Evolutionary conservation across 1,140 invertebrate species (phyloP).

Genomic region (Heliconius congener): DNA sequence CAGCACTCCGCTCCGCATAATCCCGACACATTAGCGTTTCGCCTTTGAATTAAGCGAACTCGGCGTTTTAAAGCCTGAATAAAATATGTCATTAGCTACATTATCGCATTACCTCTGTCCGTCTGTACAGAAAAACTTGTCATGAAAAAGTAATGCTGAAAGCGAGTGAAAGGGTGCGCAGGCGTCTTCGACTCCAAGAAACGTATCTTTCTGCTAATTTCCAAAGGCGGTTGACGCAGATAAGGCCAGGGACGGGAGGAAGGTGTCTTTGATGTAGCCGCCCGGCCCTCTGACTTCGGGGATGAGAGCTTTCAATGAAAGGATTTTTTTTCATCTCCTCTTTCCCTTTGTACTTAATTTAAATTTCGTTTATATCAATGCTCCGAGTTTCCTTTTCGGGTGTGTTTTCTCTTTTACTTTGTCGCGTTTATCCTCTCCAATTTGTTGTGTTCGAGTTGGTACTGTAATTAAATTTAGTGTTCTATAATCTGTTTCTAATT

Average conservation of each 20-base stretch:
- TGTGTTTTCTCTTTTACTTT: constrained; percentile 81
- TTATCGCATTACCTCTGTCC: constrained; percentile 60
- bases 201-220: constrained; percentile 76
- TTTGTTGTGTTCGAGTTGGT: constrained; percentile 78
- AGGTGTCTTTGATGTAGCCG: constrained; percentile 78
- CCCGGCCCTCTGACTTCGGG: constrained; percentile 73
- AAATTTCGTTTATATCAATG: constrained; percentile 82
- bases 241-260: constrained; percentile 68
- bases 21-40: constrained; percentile 53
- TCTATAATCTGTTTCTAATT: constrained; percentile 73
- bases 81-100: constrained; percentile 72
- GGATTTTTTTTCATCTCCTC: constrained; percentile 79
- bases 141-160: constrained; percentile 71
- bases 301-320: constrained; percentile 81
- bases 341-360: constrained; percentile 82
- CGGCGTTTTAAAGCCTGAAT: constrained; percentile 61
- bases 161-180: constrained; percentile 67
- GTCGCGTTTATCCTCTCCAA: constrained; percentile 79
- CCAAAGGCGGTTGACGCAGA: constrained; percentile 76
- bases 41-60: constrained; percentile 49
- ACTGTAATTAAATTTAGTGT: constrained; percentile 81
- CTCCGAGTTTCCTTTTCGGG: constrained; percentile 76
- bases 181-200: constrained; percentile 63
- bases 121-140: constrained; percentile 62
- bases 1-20: constrained; percentile 48